Evolutionary conservation across 2,888 invertebrate genomes (phyloP), one percentile per base, ranked within the genome.

Genomic region (Ischnus inquisitorius): DNA sequence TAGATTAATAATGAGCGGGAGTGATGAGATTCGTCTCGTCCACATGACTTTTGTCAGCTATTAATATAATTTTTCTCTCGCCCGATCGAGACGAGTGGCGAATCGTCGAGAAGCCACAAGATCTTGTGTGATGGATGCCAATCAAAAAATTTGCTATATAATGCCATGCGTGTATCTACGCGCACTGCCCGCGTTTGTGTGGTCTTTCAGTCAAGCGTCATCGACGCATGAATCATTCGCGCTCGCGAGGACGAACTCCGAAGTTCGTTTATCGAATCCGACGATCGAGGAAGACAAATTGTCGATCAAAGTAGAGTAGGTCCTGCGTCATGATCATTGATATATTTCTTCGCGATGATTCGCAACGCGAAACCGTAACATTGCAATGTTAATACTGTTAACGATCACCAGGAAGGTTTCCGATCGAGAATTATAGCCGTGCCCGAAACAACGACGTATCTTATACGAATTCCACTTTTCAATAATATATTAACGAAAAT

Each of bases 61-160:
- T 84, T 75, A 75, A 79, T 84, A 82, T 71, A 41, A 71, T 82
- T 81, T 74, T 78, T 75, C 78, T 84, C 84, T 79, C 79, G 65
- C 82, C 60, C 16, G 22, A 71, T 51, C 75, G 41, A 28, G 51
- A 41, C 60, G 71, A 74, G 39, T 46, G 16, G 25, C 28, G 64
- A 71, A 48, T 57, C 41, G 19, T 51, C 46, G 57, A 60, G 34
- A 25, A 28, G 43, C 8, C 28, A 67, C n/a, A 3, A 3, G 43
- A 16, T 76, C 48, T 16, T 60, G 4, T 19, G 14, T 12, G 34
- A 78, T 62, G 25, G 43, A 22, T 48, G 62, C 46, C 48, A 62
- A 25, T 74, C 62, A 34, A 64, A 64, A n/a, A 74, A n/a, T n/a
- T 48, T n/a, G 43, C 57, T 60, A 46, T 62, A 74, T 48, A n/a